Evolutionary conservation across 1,140 invertebrate species (phyloP), one percentile per base, ranked within the genome.

Genomic region (Neodiprion pinetum): DNA sequence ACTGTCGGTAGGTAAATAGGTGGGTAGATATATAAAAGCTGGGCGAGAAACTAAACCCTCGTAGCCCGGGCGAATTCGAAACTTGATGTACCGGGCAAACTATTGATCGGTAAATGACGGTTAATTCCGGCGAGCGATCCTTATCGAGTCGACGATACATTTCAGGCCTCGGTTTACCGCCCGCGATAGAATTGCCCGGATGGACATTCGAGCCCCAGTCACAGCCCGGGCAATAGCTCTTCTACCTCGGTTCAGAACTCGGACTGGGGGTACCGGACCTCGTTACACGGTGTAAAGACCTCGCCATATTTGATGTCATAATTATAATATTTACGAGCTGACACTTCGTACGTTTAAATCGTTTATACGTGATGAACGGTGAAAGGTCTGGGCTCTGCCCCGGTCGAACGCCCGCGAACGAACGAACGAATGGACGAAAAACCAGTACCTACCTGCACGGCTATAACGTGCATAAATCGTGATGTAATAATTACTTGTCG

Each of bases 261-360:
- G 5, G n/a, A 61, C 53, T 61, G 53, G 5, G 53, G 11, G 53
- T 40, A 66, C 53, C 66, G 75, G 75, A 50, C 17, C 80, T 81
- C 77, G 80, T 81, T 81, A 80, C 77, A 75, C 67, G 73, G 75
- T 77, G 75, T 73, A 76, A 80, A 80, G 74, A 81, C 78, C 80
- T 80, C 78, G 71, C 75, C 75, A 77, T 81, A 79, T 81, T 82
- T 80, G 80, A 81, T 80, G 76, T 80, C 78, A 77, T 81, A 80
- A 82, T 82, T 82, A 81, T 79, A 82, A 82, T 82, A 81, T 82
- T 82, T 82, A 80, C 78, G 75, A 80, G 74, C 76, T 73, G 78
- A 79, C 78, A 82, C 78, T 80, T 70, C 73, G 74, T 80, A 81
- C 80, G 80, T 80, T 81, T 77, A 79, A 81, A 81, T 81, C 80